Evolutionary conservation across 1,140 invertebrate species (phyloP).

Genomic region (Zaprionus nigranus): DNA sequence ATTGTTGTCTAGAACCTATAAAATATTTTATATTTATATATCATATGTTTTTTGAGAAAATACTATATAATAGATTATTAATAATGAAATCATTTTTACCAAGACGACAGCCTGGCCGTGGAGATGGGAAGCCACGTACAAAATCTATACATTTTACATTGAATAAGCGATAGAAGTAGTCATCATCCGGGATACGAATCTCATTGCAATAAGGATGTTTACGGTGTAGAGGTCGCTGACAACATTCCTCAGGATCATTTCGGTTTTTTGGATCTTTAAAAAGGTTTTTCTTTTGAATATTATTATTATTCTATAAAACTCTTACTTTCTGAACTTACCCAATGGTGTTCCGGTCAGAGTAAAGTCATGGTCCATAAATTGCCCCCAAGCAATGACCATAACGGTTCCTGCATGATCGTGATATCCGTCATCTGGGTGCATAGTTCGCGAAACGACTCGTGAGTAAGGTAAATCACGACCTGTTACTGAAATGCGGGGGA

Average conservation of each 20-base stretch:
- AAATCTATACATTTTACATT: constrained; percentile 94
- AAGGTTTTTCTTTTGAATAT: background rate
- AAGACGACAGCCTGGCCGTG: constrained; percentile 92
- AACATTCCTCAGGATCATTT: constrained; percentile 95
- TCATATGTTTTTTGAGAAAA: background rate
- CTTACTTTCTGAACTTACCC: constrained; percentile 85
- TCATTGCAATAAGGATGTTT: constrained; percentile 97
- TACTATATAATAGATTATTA: background rate
- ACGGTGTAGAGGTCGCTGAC: constrained; percentile 89
- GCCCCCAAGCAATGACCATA: constrained; percentile 97
- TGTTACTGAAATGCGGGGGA: constrained; percentile 89
- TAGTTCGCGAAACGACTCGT: constrained; percentile 93
- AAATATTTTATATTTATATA: background rate
- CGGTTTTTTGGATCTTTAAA: constrained; percentile 90
- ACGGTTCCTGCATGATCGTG: constrained; percentile 97
- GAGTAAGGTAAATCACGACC: constrained; percentile 91
- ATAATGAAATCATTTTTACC: constrained; percentile 84
- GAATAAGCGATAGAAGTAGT: constrained; percentile 95
- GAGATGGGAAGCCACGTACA: constrained; percentile 93
- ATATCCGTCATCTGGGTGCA: constrained; percentile 96
- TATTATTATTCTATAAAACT: too few species aligned
- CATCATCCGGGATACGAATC: constrained; percentile 94
- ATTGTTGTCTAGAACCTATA: constrained; percentile 90
- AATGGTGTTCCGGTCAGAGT: constrained; percentile 94
- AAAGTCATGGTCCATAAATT: constrained; percentile 97